Base-by-base conservation (phyloP, 2,888 invertebrate genomes). In the Notocelia uddmanniana region DNA sequence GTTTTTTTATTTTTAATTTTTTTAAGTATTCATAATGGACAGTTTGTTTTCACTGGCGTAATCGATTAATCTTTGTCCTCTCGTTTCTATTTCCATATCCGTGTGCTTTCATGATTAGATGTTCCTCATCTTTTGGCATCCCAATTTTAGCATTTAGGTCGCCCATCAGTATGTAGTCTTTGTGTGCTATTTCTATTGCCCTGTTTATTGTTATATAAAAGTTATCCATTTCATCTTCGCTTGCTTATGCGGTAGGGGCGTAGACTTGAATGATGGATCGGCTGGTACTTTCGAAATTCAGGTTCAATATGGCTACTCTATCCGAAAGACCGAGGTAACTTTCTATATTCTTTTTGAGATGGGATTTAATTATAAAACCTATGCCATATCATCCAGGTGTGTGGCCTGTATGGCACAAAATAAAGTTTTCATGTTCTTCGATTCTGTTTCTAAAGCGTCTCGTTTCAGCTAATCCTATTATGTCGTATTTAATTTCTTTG, bases 111-210 rank as follows among this genome's bases (percentile, higher is more conserved):
- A 2, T 26, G 1, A 57, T 9, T 9, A 57, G 34, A 18, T 31
- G 11, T 18, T 57, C 57, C 6, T 34, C 34, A 5, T n/a, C 18
- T 34, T 34, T n/a, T 1, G 57, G 57, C 34, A 9, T 6, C 0
- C 73, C 74, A 13, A 74, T 69, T 66, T 69, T 69, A 0, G 74
- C 58, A 21, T 57, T 58, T 5, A 55, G 26, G 15, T 55, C 55
- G 0, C 55, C 63, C 63, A 63, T 63, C 10, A 63, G 18, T 3
- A 63, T 63, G 9, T 18, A 34, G 10, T 57, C 23, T 23, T 60
- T 19, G 31, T 57, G 0, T 18, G 57, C n/a, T 1, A 18, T 18
- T 8, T 18, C 11, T 11, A 57, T n/a, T 2, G 57, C 57, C 18
- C 18, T 26, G 2, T 18, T 9, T 8, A 57, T 11, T 3, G 0